Percentiles rank a stretch among this genome's conserved stretches.
Evolutionary conservation across 2,113 vertebrate species (phyloP).

Genomic region (Phalacrocorax brasilianus): DNA sequence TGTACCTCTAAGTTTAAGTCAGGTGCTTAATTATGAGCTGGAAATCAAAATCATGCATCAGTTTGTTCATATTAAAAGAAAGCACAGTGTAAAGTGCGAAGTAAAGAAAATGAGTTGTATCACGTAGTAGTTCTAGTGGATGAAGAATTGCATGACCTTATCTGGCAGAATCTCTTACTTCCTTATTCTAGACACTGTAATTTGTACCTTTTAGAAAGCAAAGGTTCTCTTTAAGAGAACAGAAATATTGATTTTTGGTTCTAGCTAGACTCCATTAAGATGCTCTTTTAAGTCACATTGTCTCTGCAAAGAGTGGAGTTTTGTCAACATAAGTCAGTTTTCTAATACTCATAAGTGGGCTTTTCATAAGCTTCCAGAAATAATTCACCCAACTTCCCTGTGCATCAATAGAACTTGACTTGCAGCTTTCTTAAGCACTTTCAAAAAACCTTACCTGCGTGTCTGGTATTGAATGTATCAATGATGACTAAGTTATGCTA

Average conservation of each 20-base stretch:
- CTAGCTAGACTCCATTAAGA: slow-evolving; percentile 4
- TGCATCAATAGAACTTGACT: neutral
- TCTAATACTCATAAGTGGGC: neutral
- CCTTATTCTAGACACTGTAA: neutral
- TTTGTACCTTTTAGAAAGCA: neutral
- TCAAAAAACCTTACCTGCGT: neutral
- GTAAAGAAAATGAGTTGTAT: neutral
- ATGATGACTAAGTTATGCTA: neutral
- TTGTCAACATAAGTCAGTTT: slow-evolving; percentile 3
- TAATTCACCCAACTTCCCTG: neutral
- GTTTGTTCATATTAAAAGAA: neutral
- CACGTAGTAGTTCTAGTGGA: neutral
- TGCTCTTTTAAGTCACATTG: neutral
- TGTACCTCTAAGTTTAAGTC: neutral
- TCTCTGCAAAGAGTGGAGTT: neutral
- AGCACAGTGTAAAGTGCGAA: neutral
- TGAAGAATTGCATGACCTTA: neutral
- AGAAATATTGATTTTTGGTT: slow-evolving; percentile 34
- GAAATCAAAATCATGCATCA: neutral
- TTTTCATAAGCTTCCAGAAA: slow-evolving; percentile 6
- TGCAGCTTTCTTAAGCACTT: neutral
- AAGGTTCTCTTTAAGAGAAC: neutral
- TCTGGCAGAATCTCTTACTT: neutral
- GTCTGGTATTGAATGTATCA: neutral
- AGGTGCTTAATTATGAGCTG: neutral